These are phyloP conservation scores for Dryoscopus gambensis DNA, from an alignment of 2,113 vertebrate species.

Conservation along the genomic window DNA sequence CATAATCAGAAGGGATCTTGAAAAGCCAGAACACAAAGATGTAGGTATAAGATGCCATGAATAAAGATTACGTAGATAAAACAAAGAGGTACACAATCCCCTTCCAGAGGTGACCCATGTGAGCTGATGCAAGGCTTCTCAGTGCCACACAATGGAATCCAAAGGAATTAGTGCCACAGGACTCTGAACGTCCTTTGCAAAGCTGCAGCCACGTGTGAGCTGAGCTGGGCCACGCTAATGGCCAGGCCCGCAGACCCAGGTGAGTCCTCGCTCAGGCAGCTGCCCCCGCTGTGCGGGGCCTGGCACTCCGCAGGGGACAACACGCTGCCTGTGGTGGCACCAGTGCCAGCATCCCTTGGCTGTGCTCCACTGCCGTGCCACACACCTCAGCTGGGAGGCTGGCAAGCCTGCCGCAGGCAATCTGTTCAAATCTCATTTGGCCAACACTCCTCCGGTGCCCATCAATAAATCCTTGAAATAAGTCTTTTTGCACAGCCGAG, in stretches of 20 bases:
- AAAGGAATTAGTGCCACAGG: neutral
- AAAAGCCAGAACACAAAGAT: neutral
- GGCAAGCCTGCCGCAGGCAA: neutral
- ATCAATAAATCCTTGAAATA: neutral
- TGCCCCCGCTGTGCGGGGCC: fast-evolving
- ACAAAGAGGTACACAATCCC: neutral
- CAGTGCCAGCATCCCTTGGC: fast-evolving
- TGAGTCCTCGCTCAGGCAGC: neutral
- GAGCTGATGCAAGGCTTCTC: neutral
- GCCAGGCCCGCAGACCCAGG: neutral
- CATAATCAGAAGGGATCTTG: neutral
- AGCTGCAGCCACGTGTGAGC: neutral
- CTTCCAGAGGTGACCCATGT: neutral
- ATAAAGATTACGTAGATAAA: neutral
- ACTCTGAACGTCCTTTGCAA: neutral
- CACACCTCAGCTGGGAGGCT: fast-evolving
- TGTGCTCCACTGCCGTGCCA: neutral
- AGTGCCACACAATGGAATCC: neutral
- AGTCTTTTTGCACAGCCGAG: neutral
- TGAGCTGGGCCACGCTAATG: neutral
- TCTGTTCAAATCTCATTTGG: neutral
- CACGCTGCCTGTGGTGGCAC: fast-evolving
- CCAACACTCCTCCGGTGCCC: neutral
- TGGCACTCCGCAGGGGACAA: neutral
- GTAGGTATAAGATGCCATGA: neutral